Conservation (phyloP, 2,797 vertebrate species). For the Valencia hispanica region DNA sequence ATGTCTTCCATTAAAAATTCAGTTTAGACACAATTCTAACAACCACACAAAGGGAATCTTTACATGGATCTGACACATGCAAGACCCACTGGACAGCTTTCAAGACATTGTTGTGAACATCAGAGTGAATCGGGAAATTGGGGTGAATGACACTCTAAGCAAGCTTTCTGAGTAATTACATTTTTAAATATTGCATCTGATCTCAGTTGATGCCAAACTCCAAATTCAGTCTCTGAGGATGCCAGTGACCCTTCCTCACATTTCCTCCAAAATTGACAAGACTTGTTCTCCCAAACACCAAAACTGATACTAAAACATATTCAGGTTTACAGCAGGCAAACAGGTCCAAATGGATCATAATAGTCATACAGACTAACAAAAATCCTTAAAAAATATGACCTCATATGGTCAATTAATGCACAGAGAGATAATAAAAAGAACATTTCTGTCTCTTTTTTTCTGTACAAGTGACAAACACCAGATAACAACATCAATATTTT, state of each 20-base stretch:
- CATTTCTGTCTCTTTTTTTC: conserved; percentile 74
- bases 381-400: conserved; percentile 84
- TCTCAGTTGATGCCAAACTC: conserved; percentile 31
- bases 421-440: conserved; percentile 87
- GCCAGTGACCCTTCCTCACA: conserved; percentile 55
- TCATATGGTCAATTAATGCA: conserved; percentile 77
- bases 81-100: conserved; percentile 34
- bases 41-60: conserved; percentile 25
- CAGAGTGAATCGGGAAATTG: conserved; percentile 60
- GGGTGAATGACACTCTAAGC: conserved; percentile 46
- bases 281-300: conserved; percentile 66
- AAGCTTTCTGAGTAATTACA: conserved; percentile 30
- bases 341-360: conserved; percentile 81
- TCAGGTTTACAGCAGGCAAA: conserved; percentile 82
- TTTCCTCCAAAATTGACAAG: conserved; percentile 60
- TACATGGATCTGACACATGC: conserved; percentile 26
- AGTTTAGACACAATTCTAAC: conserved; percentile 25
- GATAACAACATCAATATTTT: conserved; percentile 87
- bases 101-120: conserved; percentile 42
- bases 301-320: conserved; percentile 84
- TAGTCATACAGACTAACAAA: conserved; percentile 83
- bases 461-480: conserved; percentile 99
- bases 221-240: conserved; percentile 53
- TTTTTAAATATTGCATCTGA: conserved; percentile 37
- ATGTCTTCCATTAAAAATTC: conserved; percentile 33